Base-by-base conservation (phyloP, 1,140 invertebrate genomes). In the Dreissena rostriformis region DNA sequence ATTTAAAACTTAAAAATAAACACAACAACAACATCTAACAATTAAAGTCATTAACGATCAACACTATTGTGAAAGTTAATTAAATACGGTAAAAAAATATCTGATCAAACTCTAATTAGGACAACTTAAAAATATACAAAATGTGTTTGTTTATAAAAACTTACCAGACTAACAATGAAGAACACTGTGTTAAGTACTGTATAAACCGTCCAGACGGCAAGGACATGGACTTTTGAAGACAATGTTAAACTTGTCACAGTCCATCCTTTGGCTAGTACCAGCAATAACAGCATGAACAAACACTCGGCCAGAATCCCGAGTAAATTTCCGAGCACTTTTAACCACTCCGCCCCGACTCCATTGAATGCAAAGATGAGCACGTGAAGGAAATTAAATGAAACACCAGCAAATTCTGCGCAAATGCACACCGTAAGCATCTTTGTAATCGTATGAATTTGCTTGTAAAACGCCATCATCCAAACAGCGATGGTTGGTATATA, bases 191-290 rank as follows among this genome's bases (percentile, higher is more conserved):
- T 97, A 51, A 98, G 96, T 82, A 97, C 95, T 68, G 97, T 97
- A 93, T 99, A 99, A 84, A 97, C 95, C 86, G 97, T 94, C 97
- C 98, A 99, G 86, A 99, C 96, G 29, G 96, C 95, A 94, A 98
- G 97, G 17, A 99, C 95, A 53, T 98, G 94, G 53, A 95, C 96
- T 94, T 96, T 98, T 95, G 96, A 96, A 82, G 96, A 96, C 57
- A 99, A 94, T 94, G 98, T 97, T 88, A 97, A 95, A 87, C 97
- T 95, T 26, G 98, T 99, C 11, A 99, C 97, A 17, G 98, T 98
- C 98, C 98, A 99, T 39, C 98, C 98, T 95, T 99, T 99, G 52
- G 98, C 98, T 78, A 99, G 94, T 70, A 99, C 94, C 66, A 99
- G 94, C 53, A 99, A 94, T n/a, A 99, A 94, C 82, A 99, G 94